Base-by-base conservation (phyloP, 35 echinoderm and acorn worm genomes). In the Apostichopus japonicus region DNA sequence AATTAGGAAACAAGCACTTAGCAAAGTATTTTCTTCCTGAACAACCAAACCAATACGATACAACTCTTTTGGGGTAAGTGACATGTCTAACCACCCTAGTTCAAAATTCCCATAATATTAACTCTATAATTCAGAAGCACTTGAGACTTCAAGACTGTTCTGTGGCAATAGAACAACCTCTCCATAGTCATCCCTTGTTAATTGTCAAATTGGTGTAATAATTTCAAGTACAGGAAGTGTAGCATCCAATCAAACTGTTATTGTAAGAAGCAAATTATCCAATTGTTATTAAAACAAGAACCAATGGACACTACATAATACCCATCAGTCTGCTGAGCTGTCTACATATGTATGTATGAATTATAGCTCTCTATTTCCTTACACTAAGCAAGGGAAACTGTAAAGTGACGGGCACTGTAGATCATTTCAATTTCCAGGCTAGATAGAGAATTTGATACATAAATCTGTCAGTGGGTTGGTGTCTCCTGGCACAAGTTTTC, bases 81-180 rank as follows among this genome's bases (percentile, higher is more conserved):
- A 72, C 67, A 72, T 72, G 67, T 72, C 67, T 72, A 72, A 72
- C 67, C 67, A 72, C 67, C 67, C 67, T 72, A 72, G 67, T 72
- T 72, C 67, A 72, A 72, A 72, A 72, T 72, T 72, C 67, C 67
- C 67, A 72, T 72, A 72, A 72, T 72, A 72, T 72, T 72, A 72
- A 72, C 67, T 72, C 67, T 72, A 72, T 72, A 72, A 72, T 72
- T 72, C 67, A 72, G 67, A 72, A 72, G 67, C 67, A 72, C 67
- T 72, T 72, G 67, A 72, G 67, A 72, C 67, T 72, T 72, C 67
- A 72, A 72, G 67, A 72, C 67, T 72, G 67, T 72, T 72, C 67
- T 72, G 67, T 72, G 67, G 67, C 67, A 72, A 72, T 72, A 72
- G 67, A 72, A 72, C 67, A 72, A 72, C 67, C 67, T 72, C 67